These are phyloP conservation scores for Campylorhamphus procurvoides DNA, from an alignment of 2,113 vertebrate genomes.

Conservation along the genomic window DNA sequence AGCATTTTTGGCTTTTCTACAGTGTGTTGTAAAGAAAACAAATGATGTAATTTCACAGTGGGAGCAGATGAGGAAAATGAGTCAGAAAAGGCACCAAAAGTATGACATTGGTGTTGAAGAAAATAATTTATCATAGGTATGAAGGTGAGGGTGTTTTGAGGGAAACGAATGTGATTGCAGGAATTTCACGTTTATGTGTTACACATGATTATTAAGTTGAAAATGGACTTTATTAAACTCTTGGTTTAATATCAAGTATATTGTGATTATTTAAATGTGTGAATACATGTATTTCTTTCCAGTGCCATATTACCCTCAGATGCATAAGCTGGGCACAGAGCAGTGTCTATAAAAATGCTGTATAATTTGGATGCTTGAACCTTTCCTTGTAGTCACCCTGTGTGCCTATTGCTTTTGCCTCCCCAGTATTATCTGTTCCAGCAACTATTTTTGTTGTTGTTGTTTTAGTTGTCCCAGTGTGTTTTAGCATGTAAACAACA, in stretches of 20 bases:
- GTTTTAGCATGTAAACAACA: neutral
- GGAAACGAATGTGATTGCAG: neutral
- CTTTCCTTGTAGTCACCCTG: neutral
- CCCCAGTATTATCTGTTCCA: neutral
- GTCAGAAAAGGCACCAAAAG: neutral
- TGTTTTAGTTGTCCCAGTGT: neutral
- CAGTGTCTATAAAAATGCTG: neutral
- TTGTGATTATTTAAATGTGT: neutral
- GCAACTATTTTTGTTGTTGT: neutral
- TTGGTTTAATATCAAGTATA: neutral
- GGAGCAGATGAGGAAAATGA: neutral
- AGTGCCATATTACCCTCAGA: neutral
- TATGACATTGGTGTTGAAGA: neutral
- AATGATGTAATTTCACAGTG: neutral
- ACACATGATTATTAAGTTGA: neutral
- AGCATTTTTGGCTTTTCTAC: neutral
- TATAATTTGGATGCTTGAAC: neutral
- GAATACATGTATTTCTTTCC: neutral
- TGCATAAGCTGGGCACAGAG: neutral
- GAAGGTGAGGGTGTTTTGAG: neutral
- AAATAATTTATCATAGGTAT: neutral
- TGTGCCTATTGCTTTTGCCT: neutral
- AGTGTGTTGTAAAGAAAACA: neutral
- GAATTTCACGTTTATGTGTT: neutral
- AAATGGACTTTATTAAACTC: neutral